These are phyloP conservation scores for Zeugodacus cucurbitae DNA, from an alignment of 1,140 invertebrate genomes.

Conservation along the genomic window DNA sequence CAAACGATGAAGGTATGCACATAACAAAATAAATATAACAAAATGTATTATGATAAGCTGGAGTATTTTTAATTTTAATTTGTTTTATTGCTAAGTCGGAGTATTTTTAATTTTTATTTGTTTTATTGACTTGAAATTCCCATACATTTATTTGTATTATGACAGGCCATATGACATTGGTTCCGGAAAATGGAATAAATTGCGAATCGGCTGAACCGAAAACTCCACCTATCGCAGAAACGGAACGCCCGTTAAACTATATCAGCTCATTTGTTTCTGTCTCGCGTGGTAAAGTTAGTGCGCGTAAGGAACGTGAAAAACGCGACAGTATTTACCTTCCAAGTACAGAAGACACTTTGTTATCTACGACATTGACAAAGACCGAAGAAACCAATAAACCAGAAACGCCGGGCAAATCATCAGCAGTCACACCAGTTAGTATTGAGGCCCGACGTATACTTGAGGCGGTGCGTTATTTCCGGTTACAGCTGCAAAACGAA, in stretches of 20 bases:
- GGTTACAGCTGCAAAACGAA: conserved; percentile 68
- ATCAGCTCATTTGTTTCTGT: conserved; percentile 63
- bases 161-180: not conserved
- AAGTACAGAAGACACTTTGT: not conserved
- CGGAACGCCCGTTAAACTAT: conserved; percentile 49
- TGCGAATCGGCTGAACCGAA: conserved; percentile 44
- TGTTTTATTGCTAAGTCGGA: not conserved
- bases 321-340: conserved; percentile 61
- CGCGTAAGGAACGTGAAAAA: conserved; percentile 65
- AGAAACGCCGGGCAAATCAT: not conserved
- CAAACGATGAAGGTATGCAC: not conserved
- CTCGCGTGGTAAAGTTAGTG: conserved; percentile 67
- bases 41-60: not conserved
- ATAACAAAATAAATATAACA: not conserved
- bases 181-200: not conserved
- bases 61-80: too few species aligned
- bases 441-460: conserved; percentile 60
- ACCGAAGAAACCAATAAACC: not conserved
- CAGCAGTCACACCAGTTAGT: not conserved
- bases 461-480: conserved; percentile 70
- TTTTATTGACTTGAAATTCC: not conserved
- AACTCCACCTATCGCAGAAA: not conserved
- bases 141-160: conserved; percentile 23
- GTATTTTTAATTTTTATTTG: not conserved
- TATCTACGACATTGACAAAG: not conserved